Base-by-base conservation (phyloP, 2,888 invertebrate species). In the Liopterus haemorrhoidalis region DNA sequence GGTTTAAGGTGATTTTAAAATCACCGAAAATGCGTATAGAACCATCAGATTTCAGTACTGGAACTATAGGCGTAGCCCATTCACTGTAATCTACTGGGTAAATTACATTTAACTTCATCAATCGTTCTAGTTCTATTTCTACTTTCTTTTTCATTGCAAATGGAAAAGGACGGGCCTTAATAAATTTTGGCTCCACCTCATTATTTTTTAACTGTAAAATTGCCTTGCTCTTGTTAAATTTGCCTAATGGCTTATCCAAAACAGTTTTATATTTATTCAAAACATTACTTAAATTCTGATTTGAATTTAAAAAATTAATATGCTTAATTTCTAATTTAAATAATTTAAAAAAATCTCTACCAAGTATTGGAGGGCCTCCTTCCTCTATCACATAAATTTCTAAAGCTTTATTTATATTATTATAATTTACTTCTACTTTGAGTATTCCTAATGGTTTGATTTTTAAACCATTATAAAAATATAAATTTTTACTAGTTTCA, bases 21-120 rank as follows among this genome's bases (percentile, higher is more conserved):
- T 65, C 60, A 1, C 60, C 63, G 35, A 63, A 64, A 6, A 64
- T 49, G 12, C 63, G 33, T 4, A 63, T 49, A 28, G 41, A 30
- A 1, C 59, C 60, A 49, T 62, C 54, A 4, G 41, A 48, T 48
- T 64, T 64, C 2, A 58, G 42, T 1, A 64, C 54, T 1, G 60
- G 59, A 3, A 64, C 62, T 2, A 64, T 51, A 0, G 63, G 62
- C 9, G 58, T 57, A 11, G 49, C 59, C 59, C 58, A 59, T 16
- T 54, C 50, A 25, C 52, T 46, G 41, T 37, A 38, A 28, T 51
- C 49, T 12, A 57, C 50, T 41, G 50, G 48, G 9, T 31, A 37
- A 14, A 61, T 41, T 19, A 57, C 46, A 4, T 52, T 52, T 11
- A 32, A 20, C 5, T 49, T 22, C n/a, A 53, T 49, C 37, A 59